phyloP scores from a whole-genome alignment of 2,113 vertebrate species.

The Gymnorhina tibicen region DNA sequence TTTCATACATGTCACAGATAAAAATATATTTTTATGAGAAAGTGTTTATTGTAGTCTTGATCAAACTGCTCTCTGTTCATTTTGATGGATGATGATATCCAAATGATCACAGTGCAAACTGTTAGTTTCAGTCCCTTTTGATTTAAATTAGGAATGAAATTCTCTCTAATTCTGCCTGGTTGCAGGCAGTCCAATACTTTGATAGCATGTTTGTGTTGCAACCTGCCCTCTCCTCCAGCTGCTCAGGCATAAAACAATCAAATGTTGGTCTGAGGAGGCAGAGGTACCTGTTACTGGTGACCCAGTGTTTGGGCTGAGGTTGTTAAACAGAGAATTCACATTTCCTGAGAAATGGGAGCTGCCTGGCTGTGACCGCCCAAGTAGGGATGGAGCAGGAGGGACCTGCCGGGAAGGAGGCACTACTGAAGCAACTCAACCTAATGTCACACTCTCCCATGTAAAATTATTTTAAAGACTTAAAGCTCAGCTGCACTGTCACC shows the following conservation, averaged over 20 bases:
- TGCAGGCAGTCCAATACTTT: neutral
- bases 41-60: neutral
- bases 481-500: neutral
- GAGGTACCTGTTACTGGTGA: neutral
- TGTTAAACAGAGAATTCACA: accelerated
- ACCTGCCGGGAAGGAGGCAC: neutral
- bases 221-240: neutral
- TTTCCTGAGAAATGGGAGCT: neutral
- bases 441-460: accelerated
- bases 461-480: neutral
- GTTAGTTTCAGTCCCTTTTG: neutral
- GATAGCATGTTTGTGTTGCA: neutral
- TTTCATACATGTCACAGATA: neutral
- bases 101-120: neutral
- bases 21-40: neutral
- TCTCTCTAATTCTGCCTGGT: neutral
- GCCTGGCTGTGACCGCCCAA: neutral
- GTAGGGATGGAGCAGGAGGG: neutral
- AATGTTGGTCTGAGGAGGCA: neutral
- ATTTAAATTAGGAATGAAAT: neutral
- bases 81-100: neutral
- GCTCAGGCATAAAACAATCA: neutral
- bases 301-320: neutral
- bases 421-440: neutral
- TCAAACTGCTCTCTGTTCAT: neutral